Evolutionary conservation across 1,140 invertebrate genomes (phyloP).

Genomic region (Panagrolaimus sp.): DNA sequence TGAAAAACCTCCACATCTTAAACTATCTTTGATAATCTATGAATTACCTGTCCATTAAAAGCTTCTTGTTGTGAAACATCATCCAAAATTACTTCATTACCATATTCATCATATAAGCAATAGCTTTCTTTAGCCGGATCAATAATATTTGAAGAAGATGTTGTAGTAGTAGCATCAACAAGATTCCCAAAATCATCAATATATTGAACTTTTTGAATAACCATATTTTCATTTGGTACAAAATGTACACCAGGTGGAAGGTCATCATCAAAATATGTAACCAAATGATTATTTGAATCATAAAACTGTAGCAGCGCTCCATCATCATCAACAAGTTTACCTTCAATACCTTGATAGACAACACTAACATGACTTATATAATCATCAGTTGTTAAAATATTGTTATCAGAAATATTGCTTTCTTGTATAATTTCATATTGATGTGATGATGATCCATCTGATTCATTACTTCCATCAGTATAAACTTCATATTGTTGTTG

Average conservation of each 20-base stretch:
- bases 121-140: slow-evolving; percentile 6
- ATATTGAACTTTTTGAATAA: background rate
- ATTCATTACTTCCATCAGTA: background rate
- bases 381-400: too few relatives aligned
- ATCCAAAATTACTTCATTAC: slow-evolving; percentile 17
- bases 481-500: background rate
- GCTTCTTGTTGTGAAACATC: slow-evolving; percentile 9
- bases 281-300: background rate
- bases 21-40: background rate
- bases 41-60: background rate
- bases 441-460: background rate
- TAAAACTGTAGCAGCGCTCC: background rate
- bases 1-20: too few relatives aligned
- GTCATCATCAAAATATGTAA: background rate
- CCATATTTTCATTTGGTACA: slow-evolving; percentile 4
- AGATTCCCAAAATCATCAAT: slow-evolving; percentile 5
- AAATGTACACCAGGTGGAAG: background rate
- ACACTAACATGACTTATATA: background rate
- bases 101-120: slow-evolving; percentile 9
- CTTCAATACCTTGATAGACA: slow-evolving; percentile 8
- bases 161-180: too few relatives aligned
- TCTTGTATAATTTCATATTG: background rate
- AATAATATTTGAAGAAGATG: background rate
- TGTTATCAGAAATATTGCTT: background rate
- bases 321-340: background rate